Conservation (phyloP, 2,797 vertebrate genomes). For the Lophotriccus pileatus region DNA sequence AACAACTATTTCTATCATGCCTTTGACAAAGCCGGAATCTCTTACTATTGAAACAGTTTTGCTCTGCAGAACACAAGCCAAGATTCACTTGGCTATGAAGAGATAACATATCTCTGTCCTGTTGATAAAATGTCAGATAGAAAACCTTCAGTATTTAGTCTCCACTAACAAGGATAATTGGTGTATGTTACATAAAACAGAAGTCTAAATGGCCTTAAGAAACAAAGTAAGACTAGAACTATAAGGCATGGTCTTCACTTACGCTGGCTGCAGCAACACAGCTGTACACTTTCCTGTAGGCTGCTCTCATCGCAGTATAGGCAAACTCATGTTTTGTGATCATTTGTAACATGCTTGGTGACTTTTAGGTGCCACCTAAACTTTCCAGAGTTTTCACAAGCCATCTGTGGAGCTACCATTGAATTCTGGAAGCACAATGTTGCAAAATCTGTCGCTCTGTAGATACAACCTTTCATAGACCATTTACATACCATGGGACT, state of each 20-base stretch:
- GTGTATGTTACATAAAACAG: background rate
- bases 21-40: background rate
- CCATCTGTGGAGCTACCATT: background rate
- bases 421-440: background rate
- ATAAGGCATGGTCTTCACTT: background rate
- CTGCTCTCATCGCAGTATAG: background rate
- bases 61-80: background rate
- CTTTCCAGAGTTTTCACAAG: background rate
- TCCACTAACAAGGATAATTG: background rate
- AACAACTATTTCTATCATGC: background rate
- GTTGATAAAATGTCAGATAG: background rate
- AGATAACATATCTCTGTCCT: background rate
- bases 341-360: background rate
- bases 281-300: background rate
- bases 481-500: rapidly evolving
- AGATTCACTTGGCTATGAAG: background rate
- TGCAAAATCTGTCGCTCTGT: background rate
- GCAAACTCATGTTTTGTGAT: background rate
- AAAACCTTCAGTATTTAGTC: background rate
- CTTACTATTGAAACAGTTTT: background rate
- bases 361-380: background rate
- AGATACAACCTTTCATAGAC: background rate
- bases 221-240: background rate
- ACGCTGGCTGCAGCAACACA: background rate
- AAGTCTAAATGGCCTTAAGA: background rate